Evolutionary conservation across 2,888 invertebrate genomes (phyloP).

Genomic region (Nezara viridula): DNA sequence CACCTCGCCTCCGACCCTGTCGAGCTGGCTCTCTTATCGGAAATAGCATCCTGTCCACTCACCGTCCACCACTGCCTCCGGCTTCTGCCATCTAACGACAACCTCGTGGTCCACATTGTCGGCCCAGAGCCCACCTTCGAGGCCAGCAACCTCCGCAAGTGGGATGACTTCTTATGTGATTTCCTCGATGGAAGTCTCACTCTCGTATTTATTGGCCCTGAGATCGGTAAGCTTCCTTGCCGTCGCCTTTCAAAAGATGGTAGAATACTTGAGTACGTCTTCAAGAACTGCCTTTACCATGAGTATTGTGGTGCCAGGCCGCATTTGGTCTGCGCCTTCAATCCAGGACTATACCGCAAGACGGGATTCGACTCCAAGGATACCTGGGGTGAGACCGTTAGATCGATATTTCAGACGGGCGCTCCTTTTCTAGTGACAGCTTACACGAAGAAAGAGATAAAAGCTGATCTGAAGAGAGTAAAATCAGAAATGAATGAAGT

Average conservation of each 20-base stretch:
- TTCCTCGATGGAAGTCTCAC: constrained; percentile 73
- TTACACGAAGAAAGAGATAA: constrained; percentile 78
- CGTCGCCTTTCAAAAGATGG: constrained; percentile 70
- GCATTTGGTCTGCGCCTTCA: constrained; percentile 77
- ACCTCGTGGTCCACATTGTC: constrained; percentile 72
- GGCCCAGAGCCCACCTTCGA: constrained; percentile 83
- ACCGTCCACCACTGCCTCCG: constrained; percentile 62
- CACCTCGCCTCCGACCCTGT: constrained; percentile 18
- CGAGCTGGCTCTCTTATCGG: constrained; percentile 65
- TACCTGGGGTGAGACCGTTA: constrained; percentile 78
- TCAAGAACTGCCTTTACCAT: constrained; percentile 70
- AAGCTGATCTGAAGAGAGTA: constrained; percentile 75
- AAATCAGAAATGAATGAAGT: constrained; percentile 71
- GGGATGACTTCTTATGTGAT: constrained; percentile 81
- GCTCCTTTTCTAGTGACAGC: constrained; percentile 78
- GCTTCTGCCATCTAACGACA: neutral
- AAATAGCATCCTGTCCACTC: constrained; percentile 67
- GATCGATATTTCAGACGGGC: constrained; percentile 71
- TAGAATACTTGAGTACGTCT: constrained; percentile 72
- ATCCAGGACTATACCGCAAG: constrained; percentile 76
- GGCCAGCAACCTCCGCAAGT: constrained; percentile 77
- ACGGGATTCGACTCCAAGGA: constrained; percentile 77
- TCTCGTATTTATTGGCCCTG: constrained; percentile 77
- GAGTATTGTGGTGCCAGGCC: constrained; percentile 67
- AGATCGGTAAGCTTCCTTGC: constrained; percentile 67